Evolutionary conservation across 2,888 invertebrate species (phyloP).

Genomic region (Reticulitermes lucifugus): DNA sequence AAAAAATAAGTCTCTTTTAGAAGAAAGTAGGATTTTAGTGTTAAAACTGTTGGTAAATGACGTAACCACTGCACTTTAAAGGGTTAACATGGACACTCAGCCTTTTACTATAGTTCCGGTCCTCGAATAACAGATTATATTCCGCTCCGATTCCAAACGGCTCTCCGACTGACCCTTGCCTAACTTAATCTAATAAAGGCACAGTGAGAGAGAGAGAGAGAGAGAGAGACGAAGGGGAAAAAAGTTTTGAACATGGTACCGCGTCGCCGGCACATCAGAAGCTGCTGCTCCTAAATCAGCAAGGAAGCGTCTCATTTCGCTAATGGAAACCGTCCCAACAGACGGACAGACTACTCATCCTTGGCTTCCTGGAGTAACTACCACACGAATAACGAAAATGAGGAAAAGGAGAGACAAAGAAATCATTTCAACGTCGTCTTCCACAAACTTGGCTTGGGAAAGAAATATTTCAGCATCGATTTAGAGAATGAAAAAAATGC

Average conservation of each 20-base stretch:
- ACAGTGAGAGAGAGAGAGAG: not conserved
- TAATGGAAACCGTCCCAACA: slow-evolving; percentile 49
- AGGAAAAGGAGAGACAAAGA: slow-evolving; percentile 29
- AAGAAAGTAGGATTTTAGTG: too few species aligned
- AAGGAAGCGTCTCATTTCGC: slow-evolving; percentile 49
- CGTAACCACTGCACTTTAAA: too few species aligned
- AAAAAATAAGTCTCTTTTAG: too few species aligned
- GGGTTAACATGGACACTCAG: too few species aligned
- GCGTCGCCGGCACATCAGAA: slow-evolving; percentile 43
- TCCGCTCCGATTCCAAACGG: slow-evolving; percentile 12
- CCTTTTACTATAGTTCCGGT: not conserved
- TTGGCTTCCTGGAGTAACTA: slow-evolving; percentile 18
- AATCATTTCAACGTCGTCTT: slow-evolving; percentile 26
- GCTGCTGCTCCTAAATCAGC: slow-evolving; percentile 51
- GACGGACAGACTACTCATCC: slow-evolving; percentile 19
- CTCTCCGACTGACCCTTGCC: slow-evolving; percentile 43
- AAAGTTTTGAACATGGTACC: slow-evolving; percentile 35
- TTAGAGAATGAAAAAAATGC: slow-evolving; percentile 9
- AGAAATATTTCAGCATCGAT: slow-evolving; percentile 33
- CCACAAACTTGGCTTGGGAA: slow-evolving; percentile 25
- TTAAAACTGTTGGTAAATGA: too few species aligned
- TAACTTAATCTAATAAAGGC: slow-evolving; percentile 52
- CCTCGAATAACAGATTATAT: slow-evolving; percentile 35
- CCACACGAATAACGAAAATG: slow-evolving; percentile 1
- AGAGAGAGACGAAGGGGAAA: not conserved